Evolutionary conservation across 2,797 vertebrate species (phyloP), one percentile per base, ranked within the genome.

Genomic region (Esox masquinongy): DNA sequence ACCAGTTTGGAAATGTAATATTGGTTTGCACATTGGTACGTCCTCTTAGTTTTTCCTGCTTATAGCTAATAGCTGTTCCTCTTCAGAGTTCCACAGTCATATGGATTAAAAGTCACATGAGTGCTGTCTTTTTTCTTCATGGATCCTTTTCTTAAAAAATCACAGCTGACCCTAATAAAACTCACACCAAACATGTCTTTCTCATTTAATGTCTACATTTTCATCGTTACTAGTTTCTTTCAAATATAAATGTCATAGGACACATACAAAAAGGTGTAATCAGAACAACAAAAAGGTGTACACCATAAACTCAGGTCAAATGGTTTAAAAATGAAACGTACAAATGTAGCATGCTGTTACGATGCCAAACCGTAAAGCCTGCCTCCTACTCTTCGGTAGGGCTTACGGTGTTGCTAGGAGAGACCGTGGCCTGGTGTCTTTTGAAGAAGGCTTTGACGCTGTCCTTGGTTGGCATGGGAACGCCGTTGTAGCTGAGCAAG

Each of bases 381-480:
- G 22, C 11, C 56, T 24, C 22, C 0, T 5, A 24, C 11, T 12
- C 22, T 4, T 61, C 24, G n/a, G 22, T 24, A 61, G 22, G n/a
- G n/a, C 19, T 47, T 5, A 11, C 31, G 31, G 66, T 43, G 4
- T 36, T 43, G 31, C 4, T 56, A 4, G 71, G 31, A 1, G 71
- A 22, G 14, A 73, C 34, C 7, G 56, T 39, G 12, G 29, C 29
- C 31, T 39, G 39, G 71, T 7, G 53, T 39, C 24, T 73, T 5
- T 43, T 61, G 19, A 43, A 5, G 14, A 73, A 36, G 34, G n/a
- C 22, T 61, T 63, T 12, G n/a, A 73, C 3, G 14, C 56, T 22
- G 31, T 31, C 36, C 51, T 8, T 22, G 71, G 51, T 22, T 19
- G 51, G 71, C 53, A 72, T 59, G 71, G 53, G n/a, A 24, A 73